Conservation (phyloP, 2,113 vertebrate species). For the Oncorhynchus masou region DNA sequence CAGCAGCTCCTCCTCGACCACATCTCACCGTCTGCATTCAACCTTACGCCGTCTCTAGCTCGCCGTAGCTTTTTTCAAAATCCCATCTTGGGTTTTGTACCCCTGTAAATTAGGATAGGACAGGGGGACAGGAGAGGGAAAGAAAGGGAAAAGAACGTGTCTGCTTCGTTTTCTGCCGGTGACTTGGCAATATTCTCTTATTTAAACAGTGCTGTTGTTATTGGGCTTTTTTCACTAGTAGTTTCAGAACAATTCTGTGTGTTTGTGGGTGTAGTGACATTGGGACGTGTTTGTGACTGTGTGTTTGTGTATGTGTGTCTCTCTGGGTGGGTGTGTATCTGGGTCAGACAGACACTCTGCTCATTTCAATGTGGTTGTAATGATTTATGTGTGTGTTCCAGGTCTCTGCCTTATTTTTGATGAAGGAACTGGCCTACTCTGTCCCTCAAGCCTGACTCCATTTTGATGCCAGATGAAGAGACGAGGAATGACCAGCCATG, state of each 20-base stretch:
- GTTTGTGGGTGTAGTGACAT: slow-evolving; percentile 19
- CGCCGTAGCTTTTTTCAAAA: slow-evolving; percentile 69
- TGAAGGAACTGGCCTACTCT: slow-evolving; percentile 65
- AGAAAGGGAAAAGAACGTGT: slow-evolving; percentile 47
- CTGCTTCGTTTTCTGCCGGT: slow-evolving; percentile 43
- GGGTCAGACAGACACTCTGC: slow-evolving; percentile 29
- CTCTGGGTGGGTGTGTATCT: slow-evolving; percentile 28
- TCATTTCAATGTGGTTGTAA: slow-evolving; percentile 21
- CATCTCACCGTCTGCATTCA: slow-evolving; percentile 71
- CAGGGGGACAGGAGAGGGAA: slow-evolving; percentile 61
- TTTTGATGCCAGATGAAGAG: slow-evolving; percentile 61
- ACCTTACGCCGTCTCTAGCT: slow-evolving; percentile 77
- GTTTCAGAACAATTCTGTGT: slow-evolving; percentile 47
- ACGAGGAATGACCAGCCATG: slow-evolving; percentile 57
- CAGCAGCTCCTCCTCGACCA: slow-evolving; percentile 75
- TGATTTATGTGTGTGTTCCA: slow-evolving; percentile 50
- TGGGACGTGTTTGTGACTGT: slow-evolving; percentile 50
- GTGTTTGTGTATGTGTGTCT: not conserved
- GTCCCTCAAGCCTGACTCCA: slow-evolving; percentile 65
- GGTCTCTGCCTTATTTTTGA: slow-evolving; percentile 48
- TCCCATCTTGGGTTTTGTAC: slow-evolving; percentile 64
- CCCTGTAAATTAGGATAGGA: slow-evolving; percentile 67
- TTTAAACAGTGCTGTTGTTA: slow-evolving; percentile 31
- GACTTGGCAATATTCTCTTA: slow-evolving; percentile 43
- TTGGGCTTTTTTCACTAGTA: slow-evolving; percentile 49